These are phyloP conservation scores for Zeugodacus cucurbitae DNA, from an alignment of 1,140 invertebrate species.

Conservation along the genomic window DNA sequence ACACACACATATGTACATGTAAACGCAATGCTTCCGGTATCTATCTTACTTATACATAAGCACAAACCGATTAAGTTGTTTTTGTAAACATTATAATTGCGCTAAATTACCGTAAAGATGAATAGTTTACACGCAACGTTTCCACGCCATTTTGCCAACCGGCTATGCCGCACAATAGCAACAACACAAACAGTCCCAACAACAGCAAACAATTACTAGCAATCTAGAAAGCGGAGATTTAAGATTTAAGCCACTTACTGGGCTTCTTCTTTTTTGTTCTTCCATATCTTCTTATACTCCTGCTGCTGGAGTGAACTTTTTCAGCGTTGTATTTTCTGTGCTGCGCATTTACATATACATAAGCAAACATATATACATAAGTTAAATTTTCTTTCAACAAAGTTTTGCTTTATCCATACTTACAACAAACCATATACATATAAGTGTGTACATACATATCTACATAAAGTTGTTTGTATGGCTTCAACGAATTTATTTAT, in stretches of 20 bases:
- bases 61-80: slow-evolving; percentile 37
- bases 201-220: background rate
- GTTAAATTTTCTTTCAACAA: background rate
- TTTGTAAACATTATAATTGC: slow-evolving; percentile 38
- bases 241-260: slow-evolving; percentile 20
- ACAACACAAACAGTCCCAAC: background rate
- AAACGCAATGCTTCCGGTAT: background rate
- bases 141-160: slow-evolving; percentile 1
- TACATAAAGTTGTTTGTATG: background rate
- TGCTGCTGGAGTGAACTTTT: background rate
- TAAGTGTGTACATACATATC: background rate
- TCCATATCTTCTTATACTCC: background rate
- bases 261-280: background rate
- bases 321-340: background rate
- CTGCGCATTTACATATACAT: background rate
- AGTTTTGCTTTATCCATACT: background rate
- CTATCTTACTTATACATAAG: background rate
- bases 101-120: slow-evolving; percentile 36
- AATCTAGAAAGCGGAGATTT: slow-evolving; percentile 15
- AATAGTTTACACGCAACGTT: slow-evolving; percentile 18
- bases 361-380: background rate
- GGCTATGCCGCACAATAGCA: background rate
- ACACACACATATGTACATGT: background rate
- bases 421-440: background rate
- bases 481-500: slow-evolving; percentile 13